Conservation (phyloP, 1,140 invertebrate species). For the Liolophura sinensis region DNA sequence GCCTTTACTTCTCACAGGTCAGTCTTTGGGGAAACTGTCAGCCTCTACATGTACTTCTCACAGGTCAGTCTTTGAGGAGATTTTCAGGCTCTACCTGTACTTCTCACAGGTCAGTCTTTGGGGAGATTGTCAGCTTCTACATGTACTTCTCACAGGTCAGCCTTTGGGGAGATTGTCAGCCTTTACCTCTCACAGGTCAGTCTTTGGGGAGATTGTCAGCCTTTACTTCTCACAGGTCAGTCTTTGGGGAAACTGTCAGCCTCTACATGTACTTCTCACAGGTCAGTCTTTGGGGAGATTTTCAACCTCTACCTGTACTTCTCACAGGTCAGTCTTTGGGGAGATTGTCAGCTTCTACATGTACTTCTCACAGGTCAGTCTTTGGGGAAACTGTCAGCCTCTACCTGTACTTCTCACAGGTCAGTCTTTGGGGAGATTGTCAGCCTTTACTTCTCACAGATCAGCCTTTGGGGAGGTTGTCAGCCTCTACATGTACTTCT, state of each 20-base stretch:
- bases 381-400: slow-evolving; percentile 44
- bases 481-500: slow-evolving; percentile 50
- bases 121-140: slow-evolving; percentile 48
- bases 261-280: slow-evolving; percentile 54
- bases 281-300: no score
- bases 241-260: slow-evolving; percentile 41
- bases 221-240: slow-evolving; percentile 54
- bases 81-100: slow-evolving; percentile 50
- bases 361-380: no score
- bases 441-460: slow-evolving; percentile 49
- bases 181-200: slow-evolving; percentile 54
- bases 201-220: slow-evolving; percentile 41
- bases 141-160: no score
- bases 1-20: slow-evolving; percentile 52
- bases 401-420: slow-evolving; percentile 54
- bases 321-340: no score
- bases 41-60: slow-evolving; percentile 50
- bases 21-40: slow-evolving; percentile 43
- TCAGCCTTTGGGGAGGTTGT: slow-evolving; percentile 46
- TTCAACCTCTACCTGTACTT: slow-evolving; percentile 54
- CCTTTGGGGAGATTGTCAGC: slow-evolving; percentile 41
- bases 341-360: slow-evolving; percentile 51
- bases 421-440: slow-evolving; percentile 46
- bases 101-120: no score
- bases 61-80: no score